Percentiles rank a stretch among this genome's conserved stretches.
Evolutionary conservation across 2,888 invertebrate species (phyloP).

Genomic region (Phrixothrix hirtus): DNA sequence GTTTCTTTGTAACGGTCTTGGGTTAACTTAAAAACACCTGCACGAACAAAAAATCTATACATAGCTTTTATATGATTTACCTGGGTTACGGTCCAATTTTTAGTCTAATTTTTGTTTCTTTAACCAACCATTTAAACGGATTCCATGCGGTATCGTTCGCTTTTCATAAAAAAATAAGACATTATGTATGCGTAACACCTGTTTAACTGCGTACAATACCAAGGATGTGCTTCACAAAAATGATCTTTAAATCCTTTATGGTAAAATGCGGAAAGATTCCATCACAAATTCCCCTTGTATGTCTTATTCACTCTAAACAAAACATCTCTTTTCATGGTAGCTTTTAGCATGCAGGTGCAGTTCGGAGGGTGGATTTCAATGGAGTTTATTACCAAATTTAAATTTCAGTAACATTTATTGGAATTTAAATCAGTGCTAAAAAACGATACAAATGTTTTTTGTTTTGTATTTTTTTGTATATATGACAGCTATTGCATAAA

Average conservation of each 20-base stretch:
- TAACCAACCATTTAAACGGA: constrained; percentile 11
- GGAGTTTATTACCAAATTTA: constrained; percentile 15
- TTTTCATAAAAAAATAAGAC: constrained; percentile 7
- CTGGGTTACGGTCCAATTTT: constrained; percentile 6
- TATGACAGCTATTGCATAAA: constrained; percentile 3
- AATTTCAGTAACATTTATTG: too few species aligned
- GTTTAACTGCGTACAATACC: constrained; percentile 15
- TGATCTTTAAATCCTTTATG: neutral
- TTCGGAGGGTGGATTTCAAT: constrained; percentile 25
- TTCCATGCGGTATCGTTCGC: constrained; percentile 6
- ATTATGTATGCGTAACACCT: constrained; percentile 26
- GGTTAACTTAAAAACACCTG: neutral
- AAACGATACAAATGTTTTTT: too few species aligned
- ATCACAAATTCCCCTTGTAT: constrained; percentile 14
- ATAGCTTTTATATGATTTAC: neutral
- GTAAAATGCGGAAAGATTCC: constrained; percentile 11
- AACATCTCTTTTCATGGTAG: constrained; percentile 18
- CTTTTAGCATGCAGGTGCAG: constrained; percentile 27
- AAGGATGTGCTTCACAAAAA: constrained; percentile 9
- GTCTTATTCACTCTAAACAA: constrained; percentile 30
- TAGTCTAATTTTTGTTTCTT: constrained; percentile 7
- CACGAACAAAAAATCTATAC: neutral
- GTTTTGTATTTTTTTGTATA: too few species aligned
- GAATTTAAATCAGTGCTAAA: too few species aligned
- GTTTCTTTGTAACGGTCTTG: neutral